Evolutionary conservation across 2,113 vertebrate species (phyloP), one percentile per base, ranked within the genome.

Genomic region (Eclectus roratus): DNA sequence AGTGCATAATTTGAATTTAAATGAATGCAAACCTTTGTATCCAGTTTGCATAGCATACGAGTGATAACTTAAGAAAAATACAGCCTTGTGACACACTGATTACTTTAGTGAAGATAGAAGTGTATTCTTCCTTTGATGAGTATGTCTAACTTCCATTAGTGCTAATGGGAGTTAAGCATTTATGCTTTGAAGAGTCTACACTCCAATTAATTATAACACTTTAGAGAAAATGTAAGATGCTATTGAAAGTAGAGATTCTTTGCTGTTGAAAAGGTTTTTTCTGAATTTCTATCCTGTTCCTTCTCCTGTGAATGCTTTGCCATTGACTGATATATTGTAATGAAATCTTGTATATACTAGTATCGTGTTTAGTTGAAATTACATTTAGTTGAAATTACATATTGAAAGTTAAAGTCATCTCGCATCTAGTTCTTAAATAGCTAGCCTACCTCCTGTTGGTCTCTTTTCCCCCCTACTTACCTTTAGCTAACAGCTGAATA

Each of bases 1-100:
- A 94, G 92, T 91, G 83, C 85, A 69, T 93, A 92, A 93, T 95
- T 86, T 91, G 83, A 93, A 97, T 95, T 95, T 91, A 95, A 96
- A 96, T 95, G 72, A 94, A 96, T 92, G 73, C 37, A 94, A 94
- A 95, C 94, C 90, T 94, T 94, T 97, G 72, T 96, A 63, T 66
- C 93, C 46, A 28, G 63, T 77, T 91, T 86, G 72, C 37, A 47
- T 84, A 91, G 77, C 53, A 41, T 76, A 41, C 8, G 24, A 86
- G n/a, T 27, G 50, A 77, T 96, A 93, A 94, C 86, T 94, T 83
- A 52, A 88, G 80, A 66, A 94, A 94, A 95, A 93, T 93, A 93
- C 43, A 89, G 91, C 91, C 93, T 95, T 95, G 63, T 94, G 94
- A 91, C 82, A 93, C 52, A 35, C 72, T 92, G 94, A 91, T 97